Evolutionary conservation across 2,113 vertebrate species (phyloP).

Genomic region (Odocoileus virginianus): DNA sequence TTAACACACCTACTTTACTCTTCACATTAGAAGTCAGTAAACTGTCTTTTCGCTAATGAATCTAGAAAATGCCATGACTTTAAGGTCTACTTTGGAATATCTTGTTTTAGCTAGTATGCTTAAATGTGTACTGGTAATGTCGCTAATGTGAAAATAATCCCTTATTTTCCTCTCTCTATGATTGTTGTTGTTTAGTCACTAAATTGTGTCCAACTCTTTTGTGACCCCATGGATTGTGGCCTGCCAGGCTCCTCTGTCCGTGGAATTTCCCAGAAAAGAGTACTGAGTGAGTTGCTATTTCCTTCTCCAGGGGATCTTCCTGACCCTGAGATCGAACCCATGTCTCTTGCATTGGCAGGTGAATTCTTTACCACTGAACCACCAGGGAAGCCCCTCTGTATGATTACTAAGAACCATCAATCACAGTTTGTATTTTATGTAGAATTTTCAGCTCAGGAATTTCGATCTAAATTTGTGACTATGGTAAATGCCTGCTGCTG

Average conservation of each 20-base stretch:
- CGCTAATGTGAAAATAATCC: not conserved
- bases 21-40: not conserved
- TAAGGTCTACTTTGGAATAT: not conserved
- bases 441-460: conserved; percentile 25
- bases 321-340: not conserved
- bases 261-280: not conserved
- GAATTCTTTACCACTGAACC: not conserved
- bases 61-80: not conserved
- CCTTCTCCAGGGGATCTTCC: not conserved
- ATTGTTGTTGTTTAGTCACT: not conserved
- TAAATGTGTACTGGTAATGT: not conserved
- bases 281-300: not conserved
- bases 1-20: not conserved
- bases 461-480: not conserved
- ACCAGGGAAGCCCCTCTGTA: not conserved
- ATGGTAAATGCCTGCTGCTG: not conserved
- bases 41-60: not conserved
- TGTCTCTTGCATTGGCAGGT: not conserved
- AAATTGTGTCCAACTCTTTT: not conserved
- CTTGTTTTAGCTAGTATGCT: not conserved
- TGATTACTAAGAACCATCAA: not conserved
- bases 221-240: not conserved
- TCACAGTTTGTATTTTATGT: conserved; percentile 16
- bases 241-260: not conserved
- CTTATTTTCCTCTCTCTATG: not conserved